Conservation (phyloP, 1,140 invertebrate genomes). For the Zaprionus nigranus region DNA sequence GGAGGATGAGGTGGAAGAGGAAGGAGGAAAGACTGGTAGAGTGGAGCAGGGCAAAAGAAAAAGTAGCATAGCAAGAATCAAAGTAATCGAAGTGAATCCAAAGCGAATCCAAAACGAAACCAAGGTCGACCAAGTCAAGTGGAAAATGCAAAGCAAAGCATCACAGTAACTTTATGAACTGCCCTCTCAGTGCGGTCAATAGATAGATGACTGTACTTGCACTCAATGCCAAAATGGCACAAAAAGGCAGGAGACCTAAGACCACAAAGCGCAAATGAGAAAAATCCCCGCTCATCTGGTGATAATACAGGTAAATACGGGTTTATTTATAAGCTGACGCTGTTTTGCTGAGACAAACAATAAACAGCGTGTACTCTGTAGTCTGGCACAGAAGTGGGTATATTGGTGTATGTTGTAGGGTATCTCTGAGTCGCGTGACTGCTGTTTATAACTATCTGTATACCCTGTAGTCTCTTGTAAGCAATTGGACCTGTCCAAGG, state of each 20-base stretch:
- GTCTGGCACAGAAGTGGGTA: not conserved
- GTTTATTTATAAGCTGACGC: not conserved
- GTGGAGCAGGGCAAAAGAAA: not conserved
- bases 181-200: not conserved
- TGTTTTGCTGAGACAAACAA: not conserved
- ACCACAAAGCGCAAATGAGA: not conserved
- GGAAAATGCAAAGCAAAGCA: conserved; percentile 1
- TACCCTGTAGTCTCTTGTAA: not conserved
- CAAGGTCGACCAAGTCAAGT: conserved; percentile 6
- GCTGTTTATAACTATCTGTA: not conserved
- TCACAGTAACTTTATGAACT: conserved; percentile 12
- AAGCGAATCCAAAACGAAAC: not conserved
- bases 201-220: conserved; percentile 2
- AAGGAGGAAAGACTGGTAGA: not conserved
- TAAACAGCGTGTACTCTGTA: not conserved
- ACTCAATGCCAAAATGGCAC: not conserved
- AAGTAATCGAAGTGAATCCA: conserved; percentile 14
- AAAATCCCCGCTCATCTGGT: not conserved
- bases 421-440: not conserved
- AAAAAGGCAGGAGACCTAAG: not conserved
- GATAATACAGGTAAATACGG: not conserved
- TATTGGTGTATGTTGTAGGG: not conserved
- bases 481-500: no score
- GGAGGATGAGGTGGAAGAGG: not conserved
- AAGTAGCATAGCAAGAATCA: conserved; percentile 16